Base-by-base conservation (phyloP, 2,113 vertebrate species). In the Aldabrachelys gigantea region DNA sequence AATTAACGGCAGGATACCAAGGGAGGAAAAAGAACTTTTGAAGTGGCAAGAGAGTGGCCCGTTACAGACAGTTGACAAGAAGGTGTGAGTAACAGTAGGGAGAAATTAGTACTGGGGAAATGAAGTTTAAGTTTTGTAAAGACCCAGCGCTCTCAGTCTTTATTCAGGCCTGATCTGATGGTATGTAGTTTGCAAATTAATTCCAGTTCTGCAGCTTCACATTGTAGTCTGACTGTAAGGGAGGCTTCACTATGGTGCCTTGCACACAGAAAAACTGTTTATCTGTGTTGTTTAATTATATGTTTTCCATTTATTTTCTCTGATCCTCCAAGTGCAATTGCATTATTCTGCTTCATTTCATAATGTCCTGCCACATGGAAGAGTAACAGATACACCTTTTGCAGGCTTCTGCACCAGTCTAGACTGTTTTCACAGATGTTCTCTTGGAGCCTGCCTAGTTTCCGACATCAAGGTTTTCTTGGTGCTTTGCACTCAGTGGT, bases 341-440 rank as follows among this genome's bases (percentile, higher is more conserved):
- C 29, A 41, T 87, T 92, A 35, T 78, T 87, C 35, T 38, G 81
- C 82, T 89, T 87, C 6, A 2, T 95, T 97, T 83, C 79, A 72
- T 92, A 94, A 97, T 94, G 90, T 12, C 16, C 57, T 94, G 75
- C 41, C 84, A 84, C 90, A 89, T 89, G 94, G 86, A 88, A 94
- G 96, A 69, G 83, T 49, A 83, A 82, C 80, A 93, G 89, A 88
- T 82, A 90, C 93, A 92, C 93, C 88, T 91, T 92, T 88, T 92
- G 82, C 79, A 91, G 96, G 52, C 56, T 87, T 25, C 84, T 91
- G 56, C 1, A 0, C 13, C 65, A 85, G 4, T 57, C 52, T 94
- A 62, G 35, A 88, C 19, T 95, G 59, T 92, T 96, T 96, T 89
- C 94, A 95, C 95, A 97, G 90, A 95, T 95, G 94, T 95, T 94